phyloP scores from a whole-genome alignment of 2,113 vertebrate species.

The Oxyura jamaicensis region DNA sequence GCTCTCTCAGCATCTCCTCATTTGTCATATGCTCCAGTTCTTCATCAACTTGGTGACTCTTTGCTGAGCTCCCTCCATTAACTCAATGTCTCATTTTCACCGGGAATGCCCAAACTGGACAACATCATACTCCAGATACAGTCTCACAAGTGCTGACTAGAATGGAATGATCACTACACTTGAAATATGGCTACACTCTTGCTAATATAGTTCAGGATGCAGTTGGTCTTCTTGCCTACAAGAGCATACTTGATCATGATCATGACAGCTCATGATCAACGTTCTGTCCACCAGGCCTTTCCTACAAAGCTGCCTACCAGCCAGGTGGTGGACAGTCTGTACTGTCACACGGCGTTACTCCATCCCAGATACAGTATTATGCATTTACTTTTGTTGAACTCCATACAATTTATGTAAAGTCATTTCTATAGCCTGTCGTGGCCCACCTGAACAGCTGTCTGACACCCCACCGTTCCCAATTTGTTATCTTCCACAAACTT shows the following conservation, averaged over 20 bases:
- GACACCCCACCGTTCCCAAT: not conserved
- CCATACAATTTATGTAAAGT: not conserved
- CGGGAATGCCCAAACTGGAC: not conserved
- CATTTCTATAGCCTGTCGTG: not conserved
- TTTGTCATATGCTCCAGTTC: not conserved
- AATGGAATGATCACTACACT: not conserved
- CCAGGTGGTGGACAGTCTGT: not conserved
- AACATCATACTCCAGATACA: not conserved
- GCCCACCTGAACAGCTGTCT: not conserved
- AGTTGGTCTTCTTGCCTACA: not conserved
- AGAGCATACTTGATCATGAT: not conserved
- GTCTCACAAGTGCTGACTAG: not conserved
- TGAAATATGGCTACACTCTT: not conserved
- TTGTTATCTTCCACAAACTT: not conserved
- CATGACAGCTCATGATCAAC: not conserved
- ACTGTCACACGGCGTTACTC: not conserved
- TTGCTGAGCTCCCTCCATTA: not conserved
- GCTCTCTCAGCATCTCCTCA: not conserved
- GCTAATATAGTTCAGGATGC: not conserved
- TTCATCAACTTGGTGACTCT: not conserved
- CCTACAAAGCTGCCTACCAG: not conserved
- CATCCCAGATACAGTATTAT: not conserved
- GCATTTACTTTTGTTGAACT: not conserved
- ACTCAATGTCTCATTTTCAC: not conserved
- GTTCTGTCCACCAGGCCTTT: not conserved